phyloP scores from a whole-genome alignment of 2,113 vertebrate genomes.

The Podarcis muralis region DNA sequence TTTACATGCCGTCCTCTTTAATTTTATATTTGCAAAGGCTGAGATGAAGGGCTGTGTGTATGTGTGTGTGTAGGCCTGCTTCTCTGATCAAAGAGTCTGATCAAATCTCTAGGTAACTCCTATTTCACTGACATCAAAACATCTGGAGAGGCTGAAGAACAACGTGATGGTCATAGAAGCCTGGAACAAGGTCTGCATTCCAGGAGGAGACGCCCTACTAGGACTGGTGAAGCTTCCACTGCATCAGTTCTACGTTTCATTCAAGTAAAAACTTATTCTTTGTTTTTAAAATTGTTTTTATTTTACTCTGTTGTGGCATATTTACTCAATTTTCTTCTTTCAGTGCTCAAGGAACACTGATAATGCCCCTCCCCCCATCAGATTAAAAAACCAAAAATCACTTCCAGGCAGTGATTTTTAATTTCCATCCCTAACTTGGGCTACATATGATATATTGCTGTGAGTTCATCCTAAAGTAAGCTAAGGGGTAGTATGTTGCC shows the following conservation, averaged over 20 bases:
- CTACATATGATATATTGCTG: neutral
- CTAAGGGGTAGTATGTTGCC: neutral
- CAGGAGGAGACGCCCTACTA: conserved; percentile 83
- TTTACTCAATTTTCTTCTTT: neutral
- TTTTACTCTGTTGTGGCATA: conserved; percentile 13
- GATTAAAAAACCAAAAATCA: no score
- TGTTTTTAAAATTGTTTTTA: conserved; percentile 1
- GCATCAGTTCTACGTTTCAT: conserved; percentile 97
- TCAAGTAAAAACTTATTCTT: conserved; percentile 79
- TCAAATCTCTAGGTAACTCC: conserved; percentile 84
- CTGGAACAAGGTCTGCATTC: conserved; percentile 84
- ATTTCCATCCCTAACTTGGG: neutral
- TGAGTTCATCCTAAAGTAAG: neutral
- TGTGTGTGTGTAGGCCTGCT: neutral
- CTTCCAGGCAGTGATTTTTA: neutral
- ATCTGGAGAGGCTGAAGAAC: conserved; percentile 90
- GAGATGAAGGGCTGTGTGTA: neutral
- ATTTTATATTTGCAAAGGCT: neutral
- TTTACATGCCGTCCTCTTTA: neutral
- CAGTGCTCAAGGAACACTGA: neutral
- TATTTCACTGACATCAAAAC: conserved; percentile 81
- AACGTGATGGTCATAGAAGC: conserved; percentile 95
- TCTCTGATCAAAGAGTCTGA: neutral
- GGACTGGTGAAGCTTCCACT: conserved; percentile 94
- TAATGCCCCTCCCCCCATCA: no score